A percentile compares a stretch with the other conserved stretches of the same genome.
These are phyloP conservation scores for Sebastes aleutianus DNA, from an alignment of 2,797 vertebrate genomes.

Conservation along the genomic window DNA sequence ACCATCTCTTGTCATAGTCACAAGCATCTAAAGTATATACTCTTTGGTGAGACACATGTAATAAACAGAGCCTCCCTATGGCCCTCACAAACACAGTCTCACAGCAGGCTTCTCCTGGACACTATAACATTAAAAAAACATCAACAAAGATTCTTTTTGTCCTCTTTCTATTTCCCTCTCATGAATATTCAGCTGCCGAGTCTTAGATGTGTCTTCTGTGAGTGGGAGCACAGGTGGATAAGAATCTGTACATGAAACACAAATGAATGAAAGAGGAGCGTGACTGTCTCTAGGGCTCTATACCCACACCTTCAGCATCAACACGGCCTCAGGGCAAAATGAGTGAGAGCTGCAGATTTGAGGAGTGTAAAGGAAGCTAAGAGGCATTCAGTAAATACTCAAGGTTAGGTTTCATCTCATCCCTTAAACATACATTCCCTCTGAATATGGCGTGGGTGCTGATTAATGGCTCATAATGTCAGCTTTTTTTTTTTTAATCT, in stretches of 20 bases:
- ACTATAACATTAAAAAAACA: conserved; percentile 6
- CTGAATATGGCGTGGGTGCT: conserved; percentile 9
- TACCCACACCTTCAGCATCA: conserved; percentile 51
- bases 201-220: conserved; percentile 32
- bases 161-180: conserved; percentile 7
- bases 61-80: neutral
- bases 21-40: neutral
- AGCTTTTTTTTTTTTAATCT: neutral
- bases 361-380: conserved; percentile 52
- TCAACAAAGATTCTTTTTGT: conserved; percentile 7
- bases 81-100: neutral
- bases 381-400: conserved; percentile 57
- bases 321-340: conserved; percentile 57
- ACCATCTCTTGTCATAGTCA: neutral
- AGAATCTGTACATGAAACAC: conserved; percentile 64
- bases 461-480: neutral
- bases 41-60: neutral
- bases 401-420: conserved; percentile 68
- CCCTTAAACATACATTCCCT: conserved; percentile 42
- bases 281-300: conserved; percentile 52
- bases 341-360: conserved; percentile 43
- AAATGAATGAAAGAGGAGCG: conserved; percentile 60
- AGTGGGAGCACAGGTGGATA: conserved; percentile 44
- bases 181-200: conserved; percentile 52
- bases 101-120: neutral